phyloP scores from a whole-genome alignment of 2,888 invertebrate genomes.

The Lasius fuliginosus region DNA sequence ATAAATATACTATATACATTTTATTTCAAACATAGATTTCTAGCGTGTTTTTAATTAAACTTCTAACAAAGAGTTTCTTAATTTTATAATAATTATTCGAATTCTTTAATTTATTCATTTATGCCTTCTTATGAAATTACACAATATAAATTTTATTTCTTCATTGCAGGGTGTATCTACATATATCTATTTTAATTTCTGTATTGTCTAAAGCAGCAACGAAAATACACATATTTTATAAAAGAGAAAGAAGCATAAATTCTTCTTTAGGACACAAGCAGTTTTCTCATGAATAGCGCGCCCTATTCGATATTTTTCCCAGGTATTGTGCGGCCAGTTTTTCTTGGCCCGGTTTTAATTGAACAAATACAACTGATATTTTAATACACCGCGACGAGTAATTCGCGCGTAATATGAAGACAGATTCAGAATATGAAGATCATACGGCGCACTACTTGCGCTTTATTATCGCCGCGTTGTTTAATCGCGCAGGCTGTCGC shows the following conservation, averaged over 20 bases:
- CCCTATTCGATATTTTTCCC: constrained; percentile 22
- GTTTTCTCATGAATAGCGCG: neutral
- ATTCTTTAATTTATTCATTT: neutral
- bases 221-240: constrained; percentile 4
- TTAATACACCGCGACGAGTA: neutral
- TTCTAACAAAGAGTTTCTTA: neutral
- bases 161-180: neutral
- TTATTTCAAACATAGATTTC: too few relatives aligned
- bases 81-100: neutral
- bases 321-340: neutral
- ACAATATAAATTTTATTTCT: neutral
- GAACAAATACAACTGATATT: constrained; percentile 27
- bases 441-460: neutral
- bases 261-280: constrained; percentile 1
- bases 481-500: constrained; percentile 59
- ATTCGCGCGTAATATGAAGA: neutral
- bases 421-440: constrained; percentile 2
- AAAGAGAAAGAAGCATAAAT: neutral
- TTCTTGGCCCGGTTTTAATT: constrained; percentile 25
- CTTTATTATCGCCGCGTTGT: constrained; percentile 30
- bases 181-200: neutral
- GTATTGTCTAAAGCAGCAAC: neutral
- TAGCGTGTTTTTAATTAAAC: constrained; percentile 8
- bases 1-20: too few relatives aligned
- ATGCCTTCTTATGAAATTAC: neutral